These are phyloP conservation scores for Drosophila azteca DNA, from an alignment of 1,140 invertebrate species.

Conservation along the genomic window DNA sequence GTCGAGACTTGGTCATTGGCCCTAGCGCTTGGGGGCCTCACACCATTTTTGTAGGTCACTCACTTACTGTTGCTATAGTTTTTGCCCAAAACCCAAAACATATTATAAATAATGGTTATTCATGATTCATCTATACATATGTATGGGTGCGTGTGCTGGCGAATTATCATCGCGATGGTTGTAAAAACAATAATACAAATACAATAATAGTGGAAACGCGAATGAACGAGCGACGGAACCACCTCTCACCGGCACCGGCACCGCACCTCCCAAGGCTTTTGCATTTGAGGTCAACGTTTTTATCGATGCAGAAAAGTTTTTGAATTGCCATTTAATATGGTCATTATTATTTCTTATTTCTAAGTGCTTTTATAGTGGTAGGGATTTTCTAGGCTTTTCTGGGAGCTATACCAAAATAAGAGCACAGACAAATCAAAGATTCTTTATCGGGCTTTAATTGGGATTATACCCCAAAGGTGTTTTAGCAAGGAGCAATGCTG, in stretches of 20 bases:
- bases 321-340: background rate
- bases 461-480: too few relatives aligned
- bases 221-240: slow-evolving; percentile 23
- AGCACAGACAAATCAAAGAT: too few relatives aligned
- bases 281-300: slow-evolving; percentile 72
- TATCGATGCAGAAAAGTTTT: slow-evolving; percentile 64
- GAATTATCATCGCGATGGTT: slow-evolving; percentile 24
- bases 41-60: slow-evolving; percentile 62
- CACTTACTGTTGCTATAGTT: slow-evolving; percentile 11
- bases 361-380: background rate
- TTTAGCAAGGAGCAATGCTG: too few relatives aligned
- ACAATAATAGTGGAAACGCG: slow-evolving; percentile 29
- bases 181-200: slow-evolving; percentile 22
- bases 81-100: background rate
- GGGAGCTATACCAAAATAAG: too few relatives aligned
- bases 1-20: slow-evolving; percentile 29
- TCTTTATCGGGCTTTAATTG: too few relatives aligned
- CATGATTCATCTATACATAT: slow-evolving; percentile 47
- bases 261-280: slow-evolving; percentile 28
- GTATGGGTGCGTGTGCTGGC: slow-evolving; percentile 14
- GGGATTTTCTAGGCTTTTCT: too few relatives aligned
- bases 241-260: slow-evolving; percentile 32
- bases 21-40: slow-evolving; percentile 1
- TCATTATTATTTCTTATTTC: background rate
- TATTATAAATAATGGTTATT: slow-evolving; percentile 19